Evolutionary conservation across 2,888 invertebrate species (phyloP).

Genomic region (Leucophenga maculata): DNA sequence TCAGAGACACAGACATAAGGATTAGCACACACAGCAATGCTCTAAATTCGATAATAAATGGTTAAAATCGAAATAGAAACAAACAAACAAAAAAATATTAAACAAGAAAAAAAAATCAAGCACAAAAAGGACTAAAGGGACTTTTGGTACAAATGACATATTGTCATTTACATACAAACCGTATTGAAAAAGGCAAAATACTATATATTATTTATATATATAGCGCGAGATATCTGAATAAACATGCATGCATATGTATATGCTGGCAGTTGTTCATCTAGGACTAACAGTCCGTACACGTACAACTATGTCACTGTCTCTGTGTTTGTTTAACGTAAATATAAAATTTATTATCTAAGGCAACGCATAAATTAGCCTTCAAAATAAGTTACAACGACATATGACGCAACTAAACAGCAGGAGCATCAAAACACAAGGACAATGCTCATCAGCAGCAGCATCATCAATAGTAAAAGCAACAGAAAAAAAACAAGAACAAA

Average conservation of each 20-base stretch:
- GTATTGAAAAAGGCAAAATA: conserved; percentile 16
- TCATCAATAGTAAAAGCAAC: neutral
- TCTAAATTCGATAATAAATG: conserved; percentile 61
- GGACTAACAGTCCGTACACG: neutral
- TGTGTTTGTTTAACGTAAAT: conserved; percentile 57
- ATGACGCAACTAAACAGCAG: neutral
- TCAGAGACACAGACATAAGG: too few relatives aligned
- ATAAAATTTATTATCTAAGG: conserved; percentile 64
- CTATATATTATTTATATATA: too few relatives aligned
- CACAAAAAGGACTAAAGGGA: conserved; percentile 44
- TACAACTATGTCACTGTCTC: conserved; percentile 18
- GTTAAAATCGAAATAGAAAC: conserved; percentile 56
- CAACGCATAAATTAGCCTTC: conserved; percentile 61
- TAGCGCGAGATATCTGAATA: neutral
- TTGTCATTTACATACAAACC: conserved; percentile 51
- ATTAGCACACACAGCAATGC: too few relatives aligned
- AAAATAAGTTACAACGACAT: conserved; percentile 7
- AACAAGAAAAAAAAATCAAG: conserved; percentile 12
- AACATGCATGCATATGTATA: conserved; percentile 9
- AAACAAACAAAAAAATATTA: conserved; percentile 34
- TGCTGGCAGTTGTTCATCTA: neutral
- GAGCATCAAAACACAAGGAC: neutral
- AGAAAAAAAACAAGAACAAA: too few relatives aligned
- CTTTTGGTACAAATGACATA: conserved; percentile 59
- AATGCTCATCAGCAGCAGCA: neutral